Evolutionary conservation across 2,113 vertebrate species (phyloP), one percentile per base, ranked within the genome.

Genomic region (Strix uralensis): DNA sequence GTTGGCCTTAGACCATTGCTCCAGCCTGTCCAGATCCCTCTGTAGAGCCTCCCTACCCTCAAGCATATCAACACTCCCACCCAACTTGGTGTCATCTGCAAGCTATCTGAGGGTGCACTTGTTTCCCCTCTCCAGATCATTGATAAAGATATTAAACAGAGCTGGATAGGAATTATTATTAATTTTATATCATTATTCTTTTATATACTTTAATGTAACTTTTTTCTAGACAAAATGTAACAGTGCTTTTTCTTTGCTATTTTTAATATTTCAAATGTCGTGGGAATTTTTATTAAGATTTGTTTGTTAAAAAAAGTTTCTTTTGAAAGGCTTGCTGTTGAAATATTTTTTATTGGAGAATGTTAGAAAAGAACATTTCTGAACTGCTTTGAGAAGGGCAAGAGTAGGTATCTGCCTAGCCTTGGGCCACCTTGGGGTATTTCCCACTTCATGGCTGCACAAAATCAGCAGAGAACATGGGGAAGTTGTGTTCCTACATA

Each of bases 1-100:
- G 2, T 2, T 52, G 44, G 9, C 27, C 12, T 73, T 1, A 4
- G 44, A 3, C 44, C 22, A 46, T 14, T 6, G 1, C 16, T n/a
- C 21, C 38, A 47, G 12, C 7, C 30, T 10, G 2, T 54, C 38
- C 20, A 47, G 6, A 13, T 27, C 8, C 11, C 36, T 69, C 79
- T 69, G 63, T 21, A 36, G 21, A 36, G 19, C 11, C 61, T 59
- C 67, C 20, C 17, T 16, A 9, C 12, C 5, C n/a, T 54, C 20
- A 22, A 61, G 14, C 15, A 58, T 22, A 47, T 19, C 23, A 59
- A 59, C 34, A 47, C 19, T 46, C 14, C 65, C 12, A 15, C 15
- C 17, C n/a, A 54, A 1, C 12, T 34, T 54, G 4, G 4, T 25
- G 22, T 2, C 22, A 29, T 80, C 38, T 59, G 34, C 2, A 5